Percentiles rank a stretch among this genome's conserved stretches.
These are phyloP conservation scores for Metellina segmentata DNA, from an alignment of 2,888 invertebrate genomes.

Conservation along the genomic window DNA sequence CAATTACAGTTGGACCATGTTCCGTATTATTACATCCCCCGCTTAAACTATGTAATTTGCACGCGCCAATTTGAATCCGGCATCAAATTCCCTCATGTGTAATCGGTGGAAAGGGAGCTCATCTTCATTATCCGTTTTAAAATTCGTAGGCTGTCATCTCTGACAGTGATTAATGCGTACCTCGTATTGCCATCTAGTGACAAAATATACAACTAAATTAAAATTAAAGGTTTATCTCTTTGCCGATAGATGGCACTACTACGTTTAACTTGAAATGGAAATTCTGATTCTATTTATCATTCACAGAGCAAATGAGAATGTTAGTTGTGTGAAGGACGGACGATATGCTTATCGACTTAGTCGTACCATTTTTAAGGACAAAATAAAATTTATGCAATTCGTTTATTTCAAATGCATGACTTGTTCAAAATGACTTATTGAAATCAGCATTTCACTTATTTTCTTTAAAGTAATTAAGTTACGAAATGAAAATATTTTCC, in stretches of 20 bases:
- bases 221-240: not conserved
- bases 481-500: too few relatives aligned
- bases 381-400: too few relatives aligned
- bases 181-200: slow-evolving; percentile 63
- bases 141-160: slow-evolving; percentile 71
- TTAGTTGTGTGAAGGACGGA: too few relatives aligned
- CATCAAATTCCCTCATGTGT: slow-evolving; percentile 72
- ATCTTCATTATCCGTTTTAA: slow-evolving; percentile 73
- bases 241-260: slow-evolving; percentile 40
- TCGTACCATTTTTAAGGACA: too few relatives aligned
- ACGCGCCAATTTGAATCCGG: slow-evolving; percentile 61
- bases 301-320: too few relatives aligned
- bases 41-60: slow-evolving; percentile 65
- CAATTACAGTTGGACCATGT: slow-evolving; percentile 70
- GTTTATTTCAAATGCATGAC: too few relatives aligned
- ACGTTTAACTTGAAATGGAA: not conserved
- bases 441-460: too few relatives aligned
- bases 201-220: not conserved
- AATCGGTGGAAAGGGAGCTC: slow-evolving; percentile 57
- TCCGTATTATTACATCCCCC: slow-evolving; percentile 61
- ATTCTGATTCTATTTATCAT: too few relatives aligned
- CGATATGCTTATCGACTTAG: too few relatives aligned
- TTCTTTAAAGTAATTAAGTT: too few relatives aligned
- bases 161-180: slow-evolving; percentile 73
- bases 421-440: too few relatives aligned